Evolutionary conservation across 2,888 invertebrate genomes (phyloP).

Genomic region (Limenitis camilla): DNA sequence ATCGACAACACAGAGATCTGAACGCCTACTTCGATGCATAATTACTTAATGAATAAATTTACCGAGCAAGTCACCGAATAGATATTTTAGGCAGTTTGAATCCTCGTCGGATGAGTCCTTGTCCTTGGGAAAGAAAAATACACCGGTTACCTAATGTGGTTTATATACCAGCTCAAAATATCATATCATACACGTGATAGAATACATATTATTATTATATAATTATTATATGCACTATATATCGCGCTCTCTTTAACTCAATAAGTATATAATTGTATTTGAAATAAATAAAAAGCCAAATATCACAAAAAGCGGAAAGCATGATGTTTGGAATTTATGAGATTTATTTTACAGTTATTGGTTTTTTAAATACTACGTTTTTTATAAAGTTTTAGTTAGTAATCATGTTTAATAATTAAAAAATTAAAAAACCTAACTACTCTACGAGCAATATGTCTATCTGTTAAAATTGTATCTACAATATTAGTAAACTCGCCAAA

Average conservation of each 20-base stretch:
- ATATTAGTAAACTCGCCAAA: constrained; percentile 53
- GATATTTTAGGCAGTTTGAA: constrained; percentile 82
- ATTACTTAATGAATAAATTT: constrained; percentile 46
- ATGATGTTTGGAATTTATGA: constrained; percentile 24
- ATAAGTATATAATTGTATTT: constrained; percentile 31
- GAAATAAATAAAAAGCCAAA: constrained; percentile 66
- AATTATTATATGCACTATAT: constrained; percentile 14
- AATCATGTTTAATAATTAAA: constrained; percentile 6
- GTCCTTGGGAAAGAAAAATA: constrained; percentile 62
- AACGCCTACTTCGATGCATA: constrained; percentile 46
- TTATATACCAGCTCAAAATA: constrained; percentile 21
- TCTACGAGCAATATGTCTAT: constrained; percentile 49
- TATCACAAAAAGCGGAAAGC: constrained; percentile 69
- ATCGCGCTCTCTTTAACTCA: constrained; percentile 10
- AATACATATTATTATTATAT: constrained; percentile 21
- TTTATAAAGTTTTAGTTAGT: constrained; percentile 2
- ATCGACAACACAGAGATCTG: constrained; percentile 64
- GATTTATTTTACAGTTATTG: not conserved
- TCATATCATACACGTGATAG: constrained; percentile 37
- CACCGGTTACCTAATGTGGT: constrained; percentile 37
- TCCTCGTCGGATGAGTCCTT: constrained; percentile 69
- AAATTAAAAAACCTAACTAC: constrained; percentile 46
- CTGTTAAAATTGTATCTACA: constrained; percentile 44
- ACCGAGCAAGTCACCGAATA: constrained; percentile 80
- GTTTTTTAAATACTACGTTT: not conserved